Evolutionary conservation across 2,113 vertebrate species (phyloP), one percentile per base, ranked within the genome.

Genomic region (Grallaria varia): DNA sequence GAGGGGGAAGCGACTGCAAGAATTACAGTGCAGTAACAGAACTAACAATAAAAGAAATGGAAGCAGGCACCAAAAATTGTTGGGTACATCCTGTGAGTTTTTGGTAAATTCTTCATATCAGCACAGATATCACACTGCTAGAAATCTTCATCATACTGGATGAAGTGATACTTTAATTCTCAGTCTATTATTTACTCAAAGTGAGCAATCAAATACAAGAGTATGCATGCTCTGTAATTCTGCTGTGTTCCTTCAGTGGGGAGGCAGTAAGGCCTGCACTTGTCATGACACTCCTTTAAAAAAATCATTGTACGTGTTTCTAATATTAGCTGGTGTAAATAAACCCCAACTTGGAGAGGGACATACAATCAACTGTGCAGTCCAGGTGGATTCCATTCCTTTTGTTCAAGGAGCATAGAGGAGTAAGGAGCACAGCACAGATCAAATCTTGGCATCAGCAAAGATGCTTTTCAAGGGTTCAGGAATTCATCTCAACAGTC

Each of bases 371-470:
- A 42, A 3, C 44, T 37, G 17, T 6, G 3, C 53, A 27, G 24
- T 40, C 4, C 42, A 58, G 16, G 14, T 3, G 0, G 53, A 39
- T 47, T 77, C 19, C 22, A 22, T 42, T 67, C 23, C 42, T 74
- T 83, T 77, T 18, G 4, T 19, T 78, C 53, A 86, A 78, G 66
- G 55, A 81, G 25, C 37, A 22, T 23, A 66, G 83, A 63, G 31
- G 21, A 73, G 10, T 21, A 33, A 59, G 25, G 23, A 74, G 11
- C 35, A 66, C 5, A 47, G 11, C 0, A 0, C 8, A 3, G n/a
- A 16, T 81, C 21, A 82, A 89, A 64, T 64, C 24, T 71, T 82
- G 40, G 4, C 44, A 25, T 52, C 37, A 50, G 19, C 52, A 87
- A 87, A 47, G n/a, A 49, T 78, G 59, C 71, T 62, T 90, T 85